Base-by-base conservation (phyloP, 2,888 invertebrate genomes). In the Kuschelorhynchus macadamiae region DNA sequence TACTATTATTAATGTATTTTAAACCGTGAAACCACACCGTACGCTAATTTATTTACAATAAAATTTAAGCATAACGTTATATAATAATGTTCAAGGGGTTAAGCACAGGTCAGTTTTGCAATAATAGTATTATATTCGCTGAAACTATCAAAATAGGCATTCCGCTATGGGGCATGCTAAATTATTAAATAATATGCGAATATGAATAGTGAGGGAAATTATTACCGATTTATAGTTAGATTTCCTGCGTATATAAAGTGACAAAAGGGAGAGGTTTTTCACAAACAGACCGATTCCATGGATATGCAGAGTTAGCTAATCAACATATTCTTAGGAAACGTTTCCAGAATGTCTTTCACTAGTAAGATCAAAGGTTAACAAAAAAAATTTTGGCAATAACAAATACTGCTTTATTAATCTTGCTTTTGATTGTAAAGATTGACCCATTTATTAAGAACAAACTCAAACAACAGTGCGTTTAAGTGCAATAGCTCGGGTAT, bases 21-120 rank as follows among this genome's bases (percentile, higher is more conserved):
- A 14, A 12, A 33, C 33, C 46, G 57, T 46, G 30, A 56, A 46
- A 32, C 46, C 46, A 46, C 46, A 46, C 12, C 44, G 33, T 41
- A 55, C 41, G 53, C 53, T 41, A 55, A 41, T 55, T 55, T 55
- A 55, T 55, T 41, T 41, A 55, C 53, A 39, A 55, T 55, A 55
- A 55, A 55, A 53, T 39, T 21, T 39, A 41, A 53, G 39, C 36
- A 53, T 53, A 53, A 55, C 53, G 53, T 41, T 55, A 41, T 41
- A 41, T 55, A 55, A n/a, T n/a, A n/a, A 55, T 55, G 25, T 25
- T 20, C 25, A 0, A 41, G n/a, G 30, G 53, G 53, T 55, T 55
- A 55, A 55, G 41, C 16, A 25, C 17, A 36, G 59, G 59, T 59
- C 47, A 18, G 17, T 9, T n/a, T 59, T 59, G 36, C 47, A 47